Percentiles rank a stretch among this genome's conserved stretches.
phyloP scores from a whole-genome alignment of 2,797 vertebrate species.

The Hoplostethus mediterraneus region DNA sequence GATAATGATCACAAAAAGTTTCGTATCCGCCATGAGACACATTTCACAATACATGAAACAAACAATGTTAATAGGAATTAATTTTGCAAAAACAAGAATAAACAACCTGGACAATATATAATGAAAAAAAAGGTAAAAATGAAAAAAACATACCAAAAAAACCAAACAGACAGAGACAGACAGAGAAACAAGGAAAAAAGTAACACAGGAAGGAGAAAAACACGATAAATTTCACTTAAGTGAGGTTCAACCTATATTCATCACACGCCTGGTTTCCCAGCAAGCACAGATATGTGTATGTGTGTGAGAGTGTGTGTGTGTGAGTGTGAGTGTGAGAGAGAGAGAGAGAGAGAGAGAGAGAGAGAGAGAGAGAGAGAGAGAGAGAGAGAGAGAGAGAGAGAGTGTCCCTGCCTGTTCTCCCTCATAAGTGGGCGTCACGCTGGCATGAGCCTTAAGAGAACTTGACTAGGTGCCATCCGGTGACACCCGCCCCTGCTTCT shows the following conservation, averaged over 20 bases:
- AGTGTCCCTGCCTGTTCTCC: neutral
- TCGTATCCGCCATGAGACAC: no score
- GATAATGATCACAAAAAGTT: no score
- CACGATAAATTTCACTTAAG: conserved; percentile 36
- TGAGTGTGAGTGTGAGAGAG: no score
- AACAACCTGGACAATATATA: conserved; percentile 8
- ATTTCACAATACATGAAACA: no score
- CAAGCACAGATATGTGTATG: no score
- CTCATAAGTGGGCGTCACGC: conserved; percentile 60
- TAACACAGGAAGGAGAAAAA: conserved; percentile 1
- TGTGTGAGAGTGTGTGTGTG: no score
- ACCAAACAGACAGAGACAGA: neutral
- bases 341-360: conserved; percentile 4
- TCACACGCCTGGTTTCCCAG: conserved; percentile 32
- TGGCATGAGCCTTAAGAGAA: conserved; percentile 59
- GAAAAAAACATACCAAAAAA: conserved; percentile 26
- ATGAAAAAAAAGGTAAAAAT: conserved; percentile 28
- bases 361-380: conserved; percentile 5
- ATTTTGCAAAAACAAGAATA: conserved; percentile 22
- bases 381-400: conserved; percentile 10
- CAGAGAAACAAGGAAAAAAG: neutral
- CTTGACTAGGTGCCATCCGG: conserved; percentile 71
- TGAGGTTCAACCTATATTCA: conserved; percentile 39
- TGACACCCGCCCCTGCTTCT: conserved; percentile 57
- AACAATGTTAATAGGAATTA: no score